These are phyloP conservation scores for Drosophila mayaguana DNA, from an alignment of 2,888 invertebrate genomes.

Conservation along the genomic window DNA sequence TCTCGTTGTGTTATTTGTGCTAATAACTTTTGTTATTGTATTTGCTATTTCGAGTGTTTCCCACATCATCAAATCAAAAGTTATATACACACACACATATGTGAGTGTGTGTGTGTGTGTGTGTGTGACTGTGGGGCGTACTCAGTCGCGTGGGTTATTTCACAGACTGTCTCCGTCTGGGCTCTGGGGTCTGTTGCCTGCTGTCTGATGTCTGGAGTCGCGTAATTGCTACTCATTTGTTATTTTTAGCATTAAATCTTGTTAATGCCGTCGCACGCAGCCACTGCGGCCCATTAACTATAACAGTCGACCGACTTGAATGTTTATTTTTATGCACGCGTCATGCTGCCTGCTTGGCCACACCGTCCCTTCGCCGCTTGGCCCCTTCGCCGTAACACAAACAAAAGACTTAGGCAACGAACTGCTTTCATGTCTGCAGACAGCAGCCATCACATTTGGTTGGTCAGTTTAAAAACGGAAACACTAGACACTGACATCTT, in stretches of 20 bases:
- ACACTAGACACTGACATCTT: constrained; percentile 43
- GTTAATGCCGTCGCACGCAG: constrained; percentile 63
- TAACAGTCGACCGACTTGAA: constrained; percentile 54
- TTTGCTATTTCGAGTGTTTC: constrained; percentile 76
- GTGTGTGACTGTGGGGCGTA: constrained; percentile 58
- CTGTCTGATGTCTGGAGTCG: constrained; percentile 30
- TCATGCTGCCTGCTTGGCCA: constrained; percentile 51
- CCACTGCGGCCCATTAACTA: constrained; percentile 64
- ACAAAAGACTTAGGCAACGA: constrained; percentile 79
- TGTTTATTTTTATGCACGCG: constrained; percentile 57
- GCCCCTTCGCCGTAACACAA: constrained; percentile 28
- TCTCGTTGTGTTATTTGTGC: constrained; percentile 58
- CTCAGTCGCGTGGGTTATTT: constrained; percentile 75
- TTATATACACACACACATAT: constrained; percentile 10
- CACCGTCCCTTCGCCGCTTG: not conserved
- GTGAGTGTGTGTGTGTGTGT: too few relatives aligned
- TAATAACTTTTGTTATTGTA: constrained; percentile 58
- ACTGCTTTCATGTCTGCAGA: constrained; percentile 44
- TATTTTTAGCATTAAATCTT: constrained; percentile 73
- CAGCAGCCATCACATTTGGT: constrained; percentile 4
- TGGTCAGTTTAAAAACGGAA: constrained; percentile 43
- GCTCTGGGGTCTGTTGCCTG: constrained; percentile 7
- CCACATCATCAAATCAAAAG: constrained; percentile 62
- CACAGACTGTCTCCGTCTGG: constrained; percentile 37
- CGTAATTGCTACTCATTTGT: constrained; percentile 76